These are phyloP conservation scores for Noturus placidus DNA, from an alignment of 2,113 vertebrate species.

Conservation along the genomic window DNA sequence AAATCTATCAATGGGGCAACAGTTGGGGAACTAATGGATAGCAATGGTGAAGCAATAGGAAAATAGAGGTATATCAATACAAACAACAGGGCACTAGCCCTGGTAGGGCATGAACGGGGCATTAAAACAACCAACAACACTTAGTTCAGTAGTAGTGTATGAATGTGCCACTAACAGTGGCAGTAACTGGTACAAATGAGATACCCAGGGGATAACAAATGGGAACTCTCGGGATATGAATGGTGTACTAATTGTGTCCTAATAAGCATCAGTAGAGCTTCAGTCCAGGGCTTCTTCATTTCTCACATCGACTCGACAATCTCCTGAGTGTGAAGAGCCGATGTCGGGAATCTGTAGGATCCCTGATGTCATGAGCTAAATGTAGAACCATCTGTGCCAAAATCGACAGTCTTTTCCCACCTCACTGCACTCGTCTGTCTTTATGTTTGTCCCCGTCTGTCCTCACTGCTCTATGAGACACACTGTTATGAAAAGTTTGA, in stretches of 20 bases:
- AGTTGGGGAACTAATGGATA: neutral
- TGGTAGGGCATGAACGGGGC: neutral
- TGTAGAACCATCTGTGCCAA: constrained; percentile 7
- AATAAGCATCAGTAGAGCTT: neutral
- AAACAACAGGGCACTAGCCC: neutral
- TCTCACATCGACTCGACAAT: neutral
- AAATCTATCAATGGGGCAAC: neutral
- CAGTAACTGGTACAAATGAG: neutral
- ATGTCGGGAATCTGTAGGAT: constrained; percentile 4
- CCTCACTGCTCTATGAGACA: constrained; percentile 9
- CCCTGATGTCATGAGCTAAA: neutral
- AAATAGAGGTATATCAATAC: neutral
- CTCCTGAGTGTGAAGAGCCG: neutral
- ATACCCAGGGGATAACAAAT: neutral
- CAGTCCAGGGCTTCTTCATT: neutral
- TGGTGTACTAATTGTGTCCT: neutral
- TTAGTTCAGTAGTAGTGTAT: neutral
- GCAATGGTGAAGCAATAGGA: neutral
- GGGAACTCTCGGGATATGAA: neutral
- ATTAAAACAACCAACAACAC: neutral
- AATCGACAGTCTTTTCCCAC: neutral
- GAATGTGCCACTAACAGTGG: neutral
- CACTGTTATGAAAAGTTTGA: neutral
- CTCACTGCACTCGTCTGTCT: neutral
- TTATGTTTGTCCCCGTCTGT: neutral